Evolutionary conservation across 1,140 invertebrate species (phyloP).

Genomic region (Macrobrachium rosenbergii): DNA sequence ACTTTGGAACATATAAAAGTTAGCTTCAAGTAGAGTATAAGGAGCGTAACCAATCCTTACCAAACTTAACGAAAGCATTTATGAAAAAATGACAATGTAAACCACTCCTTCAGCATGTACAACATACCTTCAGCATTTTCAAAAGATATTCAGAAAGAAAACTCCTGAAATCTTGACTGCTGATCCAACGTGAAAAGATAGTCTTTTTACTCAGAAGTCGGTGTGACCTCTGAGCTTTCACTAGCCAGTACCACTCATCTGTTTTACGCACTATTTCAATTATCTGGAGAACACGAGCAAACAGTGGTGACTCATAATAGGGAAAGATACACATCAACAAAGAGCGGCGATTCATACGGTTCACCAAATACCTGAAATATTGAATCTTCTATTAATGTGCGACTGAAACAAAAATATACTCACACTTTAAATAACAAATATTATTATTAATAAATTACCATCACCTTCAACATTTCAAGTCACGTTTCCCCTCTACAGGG

Average conservation of each 20-base stretch:
- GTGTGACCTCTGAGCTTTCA: constrained; percentile 80
- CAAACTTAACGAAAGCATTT: too few relatives aligned
- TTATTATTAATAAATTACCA: too few relatives aligned
- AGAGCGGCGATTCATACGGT: constrained; percentile 87
- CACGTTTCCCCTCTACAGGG: too few relatives aligned
- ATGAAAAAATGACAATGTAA: too few relatives aligned
- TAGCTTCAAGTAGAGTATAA: too few relatives aligned
- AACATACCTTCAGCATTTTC: constrained; percentile 76
- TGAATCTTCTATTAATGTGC: neutral
- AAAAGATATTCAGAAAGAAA: constrained; percentile 81
- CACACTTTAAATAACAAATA: too few relatives aligned
- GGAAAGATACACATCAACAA: constrained; percentile 87
- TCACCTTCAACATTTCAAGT: too few relatives aligned
- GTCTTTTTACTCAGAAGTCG: constrained; percentile 79
- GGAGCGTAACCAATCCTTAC: too few relatives aligned
- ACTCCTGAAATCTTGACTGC: constrained; percentile 79
- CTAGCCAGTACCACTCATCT: constrained; percentile 85
- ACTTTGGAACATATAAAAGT: too few relatives aligned
- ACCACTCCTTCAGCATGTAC: too few relatives aligned
- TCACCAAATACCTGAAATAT: constrained; percentile 81
- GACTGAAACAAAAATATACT: neutral
- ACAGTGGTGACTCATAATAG: constrained; percentile 91
- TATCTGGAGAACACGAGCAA: constrained; percentile 85
- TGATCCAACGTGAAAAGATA: constrained; percentile 81
- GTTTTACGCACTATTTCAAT: constrained; percentile 75